Evolutionary conservation across 2,113 vertebrate genomes (phyloP), one percentile per base, ranked within the genome.

Genomic region (Herpetotheres cachinnans): DNA sequence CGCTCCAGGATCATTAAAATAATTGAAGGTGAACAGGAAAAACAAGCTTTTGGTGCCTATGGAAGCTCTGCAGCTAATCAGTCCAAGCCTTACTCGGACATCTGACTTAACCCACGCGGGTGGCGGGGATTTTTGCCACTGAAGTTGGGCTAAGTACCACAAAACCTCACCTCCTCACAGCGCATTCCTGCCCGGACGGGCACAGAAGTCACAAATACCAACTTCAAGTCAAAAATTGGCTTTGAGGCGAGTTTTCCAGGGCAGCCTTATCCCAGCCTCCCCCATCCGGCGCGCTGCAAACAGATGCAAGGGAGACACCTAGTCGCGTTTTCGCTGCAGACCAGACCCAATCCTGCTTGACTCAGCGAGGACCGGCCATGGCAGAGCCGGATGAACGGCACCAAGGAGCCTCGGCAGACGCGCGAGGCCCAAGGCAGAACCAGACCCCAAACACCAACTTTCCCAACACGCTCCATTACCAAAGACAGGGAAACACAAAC

Each of bases 221-320:
- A 9, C 52, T 24, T 12, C 4, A 2, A 22, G 18, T 3, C 4
- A 14, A 32, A 34, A 49, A 27, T 30, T 12, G 50, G 71, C 42
- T 22, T 7, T 4, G 24, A 40, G n/a, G 17, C 7, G 44, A 22
- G 30, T 36, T 46, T 69, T 56, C 52, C 16, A 1, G 46, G 25
- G 29, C 74, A 17, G 74, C 44, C 42, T 32, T 24, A 15, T 11
- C 50, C 50, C 32, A 25, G 52, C 65, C 65, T 26, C 42, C 63
- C 12, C 61, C 8, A 0, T 3, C 76, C 9, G 12, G 59, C 7
- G 2, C 15, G 7, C 40, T 21, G 20, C 40, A n/a, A 42, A 27
- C 22, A 29, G 62, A 66, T 6, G 50, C 32, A 2, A 81, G 38
- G 52, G 52, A 38, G 79, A 69, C 79, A 20, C 63, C 63, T 19